Evolutionary conservation across 2,888 invertebrate species (phyloP).

Genomic region (Hybos culiciformis): DNA sequence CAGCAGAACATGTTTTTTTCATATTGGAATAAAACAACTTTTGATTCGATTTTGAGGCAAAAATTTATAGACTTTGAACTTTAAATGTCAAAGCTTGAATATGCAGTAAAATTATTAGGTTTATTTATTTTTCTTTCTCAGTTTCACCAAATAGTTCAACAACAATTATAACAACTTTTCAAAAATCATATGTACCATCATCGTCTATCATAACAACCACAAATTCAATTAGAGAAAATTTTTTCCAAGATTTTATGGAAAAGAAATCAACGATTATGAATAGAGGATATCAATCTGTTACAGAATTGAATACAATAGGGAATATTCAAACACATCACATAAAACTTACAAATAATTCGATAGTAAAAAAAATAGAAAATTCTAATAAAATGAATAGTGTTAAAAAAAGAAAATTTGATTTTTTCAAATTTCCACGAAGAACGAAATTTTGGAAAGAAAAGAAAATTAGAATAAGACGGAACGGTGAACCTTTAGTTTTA

Average conservation of each 20-base stretch:
- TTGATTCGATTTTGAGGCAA: too few species aligned
- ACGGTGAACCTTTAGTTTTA: slow-evolving; percentile 1
- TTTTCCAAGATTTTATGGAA: too few species aligned
- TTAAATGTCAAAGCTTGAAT: too few species aligned
- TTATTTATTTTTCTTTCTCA: slow-evolving; percentile 8
- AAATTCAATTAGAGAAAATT: not conserved
- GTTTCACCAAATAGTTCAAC: slow-evolving; percentile 25
- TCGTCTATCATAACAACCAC: slow-evolving; percentile 13
- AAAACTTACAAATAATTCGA: not conserved
- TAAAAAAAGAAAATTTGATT: slow-evolving; percentile 1
- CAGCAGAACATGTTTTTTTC: too few species aligned
- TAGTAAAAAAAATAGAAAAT: not conserved
- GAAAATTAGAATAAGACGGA: too few species aligned
- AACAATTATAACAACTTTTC: slow-evolving; percentile 18
- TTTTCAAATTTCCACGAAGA: too few species aligned
- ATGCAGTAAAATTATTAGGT: not conserved
- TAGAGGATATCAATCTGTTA: too few species aligned
- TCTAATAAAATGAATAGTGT: slow-evolving; percentile 5
- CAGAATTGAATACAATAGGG: too few species aligned
- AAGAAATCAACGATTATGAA: not conserved
- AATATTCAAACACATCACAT: too few species aligned
- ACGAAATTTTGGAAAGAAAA: too few species aligned
- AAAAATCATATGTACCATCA: slow-evolving; percentile 11
- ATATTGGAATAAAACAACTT: too few species aligned
- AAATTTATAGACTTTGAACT: too few species aligned